Conservation (phyloP, 1,140 invertebrate species). For the Cryptotermes secundus region DNA sequence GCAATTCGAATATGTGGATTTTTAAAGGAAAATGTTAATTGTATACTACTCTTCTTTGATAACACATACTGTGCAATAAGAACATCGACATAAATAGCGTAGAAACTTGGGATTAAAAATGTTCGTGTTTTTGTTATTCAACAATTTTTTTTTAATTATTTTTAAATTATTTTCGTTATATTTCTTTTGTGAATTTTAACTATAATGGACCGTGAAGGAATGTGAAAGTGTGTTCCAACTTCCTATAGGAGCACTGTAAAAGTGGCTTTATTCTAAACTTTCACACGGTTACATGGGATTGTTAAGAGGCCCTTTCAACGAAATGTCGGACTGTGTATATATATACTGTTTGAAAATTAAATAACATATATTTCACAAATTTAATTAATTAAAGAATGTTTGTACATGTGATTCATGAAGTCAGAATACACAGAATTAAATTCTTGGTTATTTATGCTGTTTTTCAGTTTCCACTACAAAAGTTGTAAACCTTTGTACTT, state of each 20-base stretch:
- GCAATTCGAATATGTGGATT: not conserved
- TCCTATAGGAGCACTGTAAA: not conserved
- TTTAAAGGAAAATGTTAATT: not conserved
- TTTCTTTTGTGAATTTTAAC: not conserved
- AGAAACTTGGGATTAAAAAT: not conserved
- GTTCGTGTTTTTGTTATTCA: not conserved
- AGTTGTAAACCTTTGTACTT: too few species aligned
- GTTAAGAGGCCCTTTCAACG: too few species aligned
- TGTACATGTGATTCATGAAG: not conserved
- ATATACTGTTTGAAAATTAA: not conserved
- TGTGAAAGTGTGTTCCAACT: not conserved
- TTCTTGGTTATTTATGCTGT: not conserved
- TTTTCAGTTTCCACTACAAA: too few species aligned
- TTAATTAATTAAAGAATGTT: not conserved
- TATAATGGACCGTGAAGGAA: not conserved
- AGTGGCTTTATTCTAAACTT: not conserved
- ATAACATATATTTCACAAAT: not conserved
- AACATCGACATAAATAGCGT: not conserved
- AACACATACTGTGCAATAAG: not conserved
- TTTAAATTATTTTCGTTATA: not conserved
- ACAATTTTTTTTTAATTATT: not conserved
- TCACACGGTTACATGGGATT: not conserved
- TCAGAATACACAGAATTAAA: not conserved
- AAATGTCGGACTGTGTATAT: not conserved
- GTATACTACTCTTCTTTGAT: not conserved